These are phyloP conservation scores for Hoplostethus atlanticus DNA, from an alignment of 2,797 vertebrate species.

Conservation along the genomic window DNA sequence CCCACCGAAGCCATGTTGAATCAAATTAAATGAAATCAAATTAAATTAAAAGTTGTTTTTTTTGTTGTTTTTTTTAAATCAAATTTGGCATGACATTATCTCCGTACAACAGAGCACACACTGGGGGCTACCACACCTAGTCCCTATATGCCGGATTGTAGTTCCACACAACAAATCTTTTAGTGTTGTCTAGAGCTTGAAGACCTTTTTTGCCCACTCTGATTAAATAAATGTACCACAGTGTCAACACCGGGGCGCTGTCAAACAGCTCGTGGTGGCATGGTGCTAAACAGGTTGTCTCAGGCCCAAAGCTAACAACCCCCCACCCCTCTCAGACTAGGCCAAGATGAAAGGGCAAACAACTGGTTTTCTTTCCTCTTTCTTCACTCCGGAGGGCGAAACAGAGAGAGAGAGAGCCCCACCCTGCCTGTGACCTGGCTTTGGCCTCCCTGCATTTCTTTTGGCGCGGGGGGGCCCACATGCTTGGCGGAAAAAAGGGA, in stretches of 20 bases:
- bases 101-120: no score
- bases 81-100: no score
- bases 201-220: conserved; percentile 1
- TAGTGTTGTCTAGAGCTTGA: no score
- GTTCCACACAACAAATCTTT: no score
- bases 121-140: no score
- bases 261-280: conserved; percentile 23
- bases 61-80: no score
- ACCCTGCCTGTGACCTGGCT: conserved; percentile 80
- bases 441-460: conserved; percentile 70
- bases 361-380: conserved; percentile 65
- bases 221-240: conserved; percentile 18
- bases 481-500: conserved; percentile 60
- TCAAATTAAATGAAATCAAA: no score
- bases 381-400: conserved; percentile 49
- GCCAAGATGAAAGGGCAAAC: conserved; percentile 64
- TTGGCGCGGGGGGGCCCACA: conserved; percentile 55
- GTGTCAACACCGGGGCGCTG: conserved; percentile 11
- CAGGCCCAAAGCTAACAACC: conserved; percentile 25
- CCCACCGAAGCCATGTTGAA: no score
- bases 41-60: no score
- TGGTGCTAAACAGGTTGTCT: conserved; percentile 49
- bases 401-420: conserved; percentile 47
- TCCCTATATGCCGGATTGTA: no score
- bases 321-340: conserved; percentile 13